Evolutionary conservation across 2,797 vertebrate species (phyloP).

Genomic region (Garrulus glandarius): DNA sequence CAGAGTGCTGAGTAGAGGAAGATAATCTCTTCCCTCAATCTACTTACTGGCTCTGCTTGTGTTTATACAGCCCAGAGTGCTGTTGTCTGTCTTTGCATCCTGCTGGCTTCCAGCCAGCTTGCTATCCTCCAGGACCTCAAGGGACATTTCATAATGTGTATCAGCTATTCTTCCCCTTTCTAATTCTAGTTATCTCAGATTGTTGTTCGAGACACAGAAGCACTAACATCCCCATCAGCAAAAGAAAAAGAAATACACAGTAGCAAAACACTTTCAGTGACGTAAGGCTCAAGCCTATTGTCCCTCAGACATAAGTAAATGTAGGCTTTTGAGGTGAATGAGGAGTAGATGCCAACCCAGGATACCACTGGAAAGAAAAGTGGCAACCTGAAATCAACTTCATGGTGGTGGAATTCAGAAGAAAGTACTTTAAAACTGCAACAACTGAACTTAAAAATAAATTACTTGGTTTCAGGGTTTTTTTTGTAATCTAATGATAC

Average conservation of each 20-base stretch:
- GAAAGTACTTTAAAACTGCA: not conserved
- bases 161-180: not conserved
- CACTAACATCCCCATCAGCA: not conserved
- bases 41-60: not conserved
- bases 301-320: not conserved
- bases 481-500: not conserved
- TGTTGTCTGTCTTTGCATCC: not conserved
- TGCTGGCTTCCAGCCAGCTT: not conserved
- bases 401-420: not conserved
- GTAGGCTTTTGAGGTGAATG: not conserved
- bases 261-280: not conserved
- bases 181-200: not conserved
- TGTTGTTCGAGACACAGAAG: not conserved
- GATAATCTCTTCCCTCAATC: constrained; percentile 13
- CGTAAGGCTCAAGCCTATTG: not conserved
- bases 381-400: not conserved
- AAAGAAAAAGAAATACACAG: not conserved
- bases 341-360: not conserved
- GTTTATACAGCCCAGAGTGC: not conserved
- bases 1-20: not conserved
- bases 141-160: not conserved
- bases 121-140: not conserved
- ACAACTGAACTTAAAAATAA: not conserved
- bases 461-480: not conserved
- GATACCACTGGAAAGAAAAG: not conserved